These are phyloP conservation scores for Idris sp. DNA, from an alignment of 1,140 invertebrate species.

Conservation along the genomic window DNA sequence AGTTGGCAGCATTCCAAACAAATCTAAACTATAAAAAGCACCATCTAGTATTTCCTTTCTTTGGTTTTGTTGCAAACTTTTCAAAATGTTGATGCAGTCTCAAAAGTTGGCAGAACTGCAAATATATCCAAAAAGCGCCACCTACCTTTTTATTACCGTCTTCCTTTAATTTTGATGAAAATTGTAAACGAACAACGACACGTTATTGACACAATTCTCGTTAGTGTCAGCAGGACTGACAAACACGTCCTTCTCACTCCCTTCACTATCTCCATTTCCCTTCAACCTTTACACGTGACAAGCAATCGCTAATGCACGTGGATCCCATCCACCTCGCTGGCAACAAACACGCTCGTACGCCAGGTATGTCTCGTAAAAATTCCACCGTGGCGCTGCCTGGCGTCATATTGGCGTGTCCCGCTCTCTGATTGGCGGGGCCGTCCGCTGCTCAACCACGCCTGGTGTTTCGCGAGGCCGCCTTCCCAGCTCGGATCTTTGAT, in stretches of 20 bases:
- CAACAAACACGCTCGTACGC: constrained; percentile 63
- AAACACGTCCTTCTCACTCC: constrained; percentile 35
- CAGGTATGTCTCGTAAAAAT: constrained; percentile 78
- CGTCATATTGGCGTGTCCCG: constrained; percentile 72
- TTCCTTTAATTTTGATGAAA: constrained; percentile 26
- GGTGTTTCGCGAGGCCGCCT: constrained; percentile 5
- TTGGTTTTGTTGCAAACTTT: too few relatives aligned
- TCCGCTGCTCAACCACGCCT: constrained; percentile 17
- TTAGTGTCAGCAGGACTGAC: constrained; percentile 51
- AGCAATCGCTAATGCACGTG: constrained; percentile 47
- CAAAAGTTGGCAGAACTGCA: too few relatives aligned
- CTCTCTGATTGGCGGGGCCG: constrained; percentile 33
- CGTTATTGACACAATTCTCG: constrained; percentile 46
- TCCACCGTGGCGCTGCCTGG: constrained; percentile 66
- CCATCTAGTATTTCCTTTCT: too few relatives aligned
- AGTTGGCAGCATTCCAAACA: too few relatives aligned
- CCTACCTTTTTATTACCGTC: too few relatives aligned
- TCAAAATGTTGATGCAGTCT: too few relatives aligned
- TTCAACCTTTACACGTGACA: constrained; percentile 39
- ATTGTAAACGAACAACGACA: constrained; percentile 49
- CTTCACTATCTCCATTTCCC: background rate
- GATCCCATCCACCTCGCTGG: constrained; percentile 27
- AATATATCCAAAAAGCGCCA: too few relatives aligned
- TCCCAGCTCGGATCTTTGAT: constrained; percentile 50
- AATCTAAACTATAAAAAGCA: too few relatives aligned